phyloP scores from a whole-genome alignment of 2,888 invertebrate genomes.

The Gonocerus acuteangulatus region DNA sequence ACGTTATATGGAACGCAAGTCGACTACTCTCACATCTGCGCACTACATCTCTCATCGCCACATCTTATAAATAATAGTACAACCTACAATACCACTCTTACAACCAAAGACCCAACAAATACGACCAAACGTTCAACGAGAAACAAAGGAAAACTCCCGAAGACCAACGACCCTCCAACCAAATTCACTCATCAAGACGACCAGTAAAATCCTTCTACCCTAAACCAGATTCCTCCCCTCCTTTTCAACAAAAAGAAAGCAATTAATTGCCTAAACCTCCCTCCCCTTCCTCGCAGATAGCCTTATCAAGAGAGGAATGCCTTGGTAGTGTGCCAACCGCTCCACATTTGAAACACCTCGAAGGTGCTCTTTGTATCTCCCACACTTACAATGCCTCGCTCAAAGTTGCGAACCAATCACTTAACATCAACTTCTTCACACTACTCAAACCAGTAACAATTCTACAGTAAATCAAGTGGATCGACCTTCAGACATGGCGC shows the following conservation, averaged over 20 bases:
- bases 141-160: too few relatives aligned
- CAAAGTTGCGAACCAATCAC: too few relatives aligned
- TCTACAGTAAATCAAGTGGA: too few relatives aligned
- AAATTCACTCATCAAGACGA: neutral
- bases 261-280: neutral
- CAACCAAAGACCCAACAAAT: too few relatives aligned
- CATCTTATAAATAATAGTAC: neutral
- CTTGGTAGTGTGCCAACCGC: slow-evolving; percentile 17
- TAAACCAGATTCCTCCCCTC: too few relatives aligned
- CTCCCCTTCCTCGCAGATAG: neutral
- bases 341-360: slow-evolving; percentile 21
- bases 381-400: neutral
- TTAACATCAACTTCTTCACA: too few relatives aligned
- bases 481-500: too few relatives aligned
- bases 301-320: slow-evolving; percentile 21
- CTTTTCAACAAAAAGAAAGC: too few relatives aligned
- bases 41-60: neutral
- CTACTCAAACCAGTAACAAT: too few relatives aligned
- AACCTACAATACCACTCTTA: neutral
- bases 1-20: neutral
- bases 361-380: slow-evolving; percentile 11
- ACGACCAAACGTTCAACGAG: too few relatives aligned
- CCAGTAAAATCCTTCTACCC: neutral
- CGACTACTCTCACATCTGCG: neutral
- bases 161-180: too few relatives aligned